Evolutionary conservation across 1,140 invertebrate genomes (phyloP), one percentile per base, ranked within the genome.

Genomic region (Zaprionus gabonicus): DNA sequence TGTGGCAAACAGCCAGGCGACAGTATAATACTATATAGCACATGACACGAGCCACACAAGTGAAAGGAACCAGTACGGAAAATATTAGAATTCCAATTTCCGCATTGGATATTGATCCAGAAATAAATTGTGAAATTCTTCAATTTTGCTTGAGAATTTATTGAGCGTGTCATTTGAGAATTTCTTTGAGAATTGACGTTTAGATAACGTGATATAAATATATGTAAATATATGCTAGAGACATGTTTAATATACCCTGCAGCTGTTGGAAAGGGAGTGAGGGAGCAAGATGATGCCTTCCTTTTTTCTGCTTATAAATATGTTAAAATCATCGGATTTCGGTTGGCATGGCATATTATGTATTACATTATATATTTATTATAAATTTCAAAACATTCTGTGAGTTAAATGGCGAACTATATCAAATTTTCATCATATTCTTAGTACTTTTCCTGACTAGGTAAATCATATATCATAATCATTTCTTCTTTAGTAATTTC

Each of bases 81-180:
- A 67, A 74, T 57, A 60, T 67, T 74, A 68, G 51, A 67, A 31
- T 73, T 60, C 31, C 63, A 72, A 72, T 66, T 66, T 72, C 55
- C 63, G 55, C 23, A n/a, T 58, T 34, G 53, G 63, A 25, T 72
- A 59, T 53, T 72, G 71, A 41, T 55, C 49, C 53, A 28, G 55
- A 73, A 73, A 36, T 63, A 38, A 46, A 46, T 58, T 51, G 46
- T 25, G 46, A 51, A 51, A 51, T 51, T 51, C 46, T 51, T 51
- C 46, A 51, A 59, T 69, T 53, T 69, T 38, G 34, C 36, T 53
- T 25, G 23, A 51, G 28, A 49, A 68, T 46, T 68, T 68, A 58
- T 60, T 53, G 46, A 53, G 57, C 34, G 17, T 62, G 57, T 69
- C 57, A 62, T 51, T 69, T 60, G 4, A 6, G 34, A 55, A 41